These are phyloP conservation scores for Betta splendens DNA, from an alignment of 2,797 vertebrate genomes.

Conservation along the genomic window DNA sequence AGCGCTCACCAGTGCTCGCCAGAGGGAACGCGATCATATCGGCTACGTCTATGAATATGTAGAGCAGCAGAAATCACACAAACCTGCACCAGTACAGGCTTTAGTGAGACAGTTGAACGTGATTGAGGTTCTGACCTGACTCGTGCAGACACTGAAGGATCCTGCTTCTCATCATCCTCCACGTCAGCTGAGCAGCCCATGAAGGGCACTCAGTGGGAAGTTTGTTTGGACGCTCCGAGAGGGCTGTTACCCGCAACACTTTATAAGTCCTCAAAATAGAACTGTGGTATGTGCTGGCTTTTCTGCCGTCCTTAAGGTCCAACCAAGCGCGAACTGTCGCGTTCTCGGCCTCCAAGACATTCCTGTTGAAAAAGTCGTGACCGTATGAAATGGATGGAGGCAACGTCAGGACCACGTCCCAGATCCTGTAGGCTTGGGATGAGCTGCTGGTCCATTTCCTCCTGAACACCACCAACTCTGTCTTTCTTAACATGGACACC, in stretches of 20 bases:
- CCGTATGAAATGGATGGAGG: slow-evolving; percentile 85
- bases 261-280: slow-evolving; percentile 80
- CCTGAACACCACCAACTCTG: slow-evolving; percentile 84
- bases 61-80: slow-evolving; percentile 37
- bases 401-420: slow-evolving; percentile 81
- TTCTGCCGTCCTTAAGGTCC: slow-evolving; percentile 45
- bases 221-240: slow-evolving; percentile 81
- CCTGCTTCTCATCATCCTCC: slow-evolving; percentile 79
- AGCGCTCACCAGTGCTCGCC: slow-evolving; percentile 87
- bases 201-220: slow-evolving; percentile 83
- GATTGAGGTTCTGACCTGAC: slow-evolving; percentile 80
- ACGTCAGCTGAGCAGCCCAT: slow-evolving; percentile 85
- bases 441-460: slow-evolving; percentile 84
- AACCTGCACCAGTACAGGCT: slow-evolving; percentile 9
- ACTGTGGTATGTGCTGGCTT: slow-evolving; percentile 65
- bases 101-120: background rate
- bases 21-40: slow-evolving; percentile 86
- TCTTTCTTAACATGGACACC: slow-evolving; percentile 81
- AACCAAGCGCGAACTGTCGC: slow-evolving; percentile 88
- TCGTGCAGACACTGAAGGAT: slow-evolving; percentile 84
- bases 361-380: slow-evolving; percentile 81
- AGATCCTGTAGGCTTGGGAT: slow-evolving; percentile 71
- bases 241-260: slow-evolving; percentile 78
- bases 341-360: slow-evolving; percentile 74
- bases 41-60: slow-evolving; percentile 73